These are phyloP conservation scores for Liparis tanakae DNA, from an alignment of 2,797 vertebrate species.

Conservation along the genomic window DNA sequence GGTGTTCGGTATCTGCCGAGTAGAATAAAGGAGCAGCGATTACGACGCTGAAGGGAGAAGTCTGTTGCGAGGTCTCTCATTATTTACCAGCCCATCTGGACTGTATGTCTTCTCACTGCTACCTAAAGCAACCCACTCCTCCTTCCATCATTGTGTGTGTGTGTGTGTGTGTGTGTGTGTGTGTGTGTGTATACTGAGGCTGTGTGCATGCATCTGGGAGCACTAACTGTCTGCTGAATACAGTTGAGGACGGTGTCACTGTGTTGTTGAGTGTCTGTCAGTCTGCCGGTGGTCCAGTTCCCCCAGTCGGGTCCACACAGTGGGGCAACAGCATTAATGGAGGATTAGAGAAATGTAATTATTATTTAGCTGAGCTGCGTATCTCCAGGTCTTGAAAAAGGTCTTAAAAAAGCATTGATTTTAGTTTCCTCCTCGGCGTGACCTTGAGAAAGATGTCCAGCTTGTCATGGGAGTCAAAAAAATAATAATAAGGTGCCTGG, in stretches of 20 bases:
- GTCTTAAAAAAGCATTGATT: background rate
- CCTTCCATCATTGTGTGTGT: conserved; percentile 41
- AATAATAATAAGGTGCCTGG: too few species aligned
- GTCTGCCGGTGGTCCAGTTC: conserved; percentile 43
- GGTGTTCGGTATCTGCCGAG: conserved; percentile 64
- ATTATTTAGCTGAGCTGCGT: background rate
- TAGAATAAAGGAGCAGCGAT: conserved; percentile 63
- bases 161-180: background rate
- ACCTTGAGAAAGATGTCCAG: too few species aligned
- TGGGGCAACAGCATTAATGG: conserved; percentile 15
- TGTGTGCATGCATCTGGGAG: conserved; percentile 36
- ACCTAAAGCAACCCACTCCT: conserved; percentile 68
- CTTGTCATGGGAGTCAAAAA: too few species aligned
- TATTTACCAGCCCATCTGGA: conserved; percentile 78
- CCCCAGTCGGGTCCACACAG: conserved; percentile 23
- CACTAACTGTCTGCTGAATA: conserved; percentile 37
- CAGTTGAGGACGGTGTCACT: conserved; percentile 54
- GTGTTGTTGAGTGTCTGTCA: conserved; percentile 53
- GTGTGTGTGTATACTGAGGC: background rate
- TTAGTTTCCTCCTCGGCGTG: background rate
- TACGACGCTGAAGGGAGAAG: conserved; percentile 64
- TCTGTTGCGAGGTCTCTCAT: conserved; percentile 68
- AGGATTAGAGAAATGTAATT: conserved; percentile 3
- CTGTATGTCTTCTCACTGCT: conserved; percentile 65
- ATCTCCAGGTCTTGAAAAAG: background rate